Evolutionary conservation across 2,113 vertebrate genomes (phyloP), one percentile per base, ranked within the genome.

Genomic region (Rhineura floridana): DNA sequence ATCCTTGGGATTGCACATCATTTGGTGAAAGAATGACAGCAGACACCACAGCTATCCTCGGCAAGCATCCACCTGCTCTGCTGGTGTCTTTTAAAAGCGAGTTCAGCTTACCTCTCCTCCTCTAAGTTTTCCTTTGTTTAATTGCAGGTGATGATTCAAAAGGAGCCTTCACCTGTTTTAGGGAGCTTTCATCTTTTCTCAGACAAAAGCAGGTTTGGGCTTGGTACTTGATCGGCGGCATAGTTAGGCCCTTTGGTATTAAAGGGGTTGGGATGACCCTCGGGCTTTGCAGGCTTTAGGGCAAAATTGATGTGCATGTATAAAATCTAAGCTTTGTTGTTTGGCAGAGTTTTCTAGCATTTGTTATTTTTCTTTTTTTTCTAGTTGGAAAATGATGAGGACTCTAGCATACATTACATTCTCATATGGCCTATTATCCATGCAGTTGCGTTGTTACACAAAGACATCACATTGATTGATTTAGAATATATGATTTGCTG

Each of bases 111-210:
- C 96, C 93, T 93, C 94, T 92, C 92, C 94, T 94, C 92, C 95
- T 95, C 95, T 94, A 94, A 89, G 93, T 93, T 95, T 96, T 94
- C 95, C 94, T 96, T 94, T 93, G 93, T 96, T 96, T 96, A 96
- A 96, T 96, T 95, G 96, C 96, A 97, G 96, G 97, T 97, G 97
- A 96, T 95, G 96, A 97, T 95, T 97, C 96, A 95, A 95, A 96
- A 96, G 94, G 93, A 95, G 95, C 91, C 95, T 95, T 95, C 97
- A 96, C 96, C 97, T 97, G 97, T 94, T 95, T 91, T 87, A 90
- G 75, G 91, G 13, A 0, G 93, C 97, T 97, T 97, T 97, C 96
- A 97, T 97, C 97, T 97, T 96, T 87, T 95, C 87, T 55, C 89
- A 92, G 96, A 96, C 96, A 96, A 95, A 93, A 97, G 96, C 96